Conservation (phyloP, 37 sponge, comb jelly and placozoan species). For the Haliclona indistincta region DNA sequence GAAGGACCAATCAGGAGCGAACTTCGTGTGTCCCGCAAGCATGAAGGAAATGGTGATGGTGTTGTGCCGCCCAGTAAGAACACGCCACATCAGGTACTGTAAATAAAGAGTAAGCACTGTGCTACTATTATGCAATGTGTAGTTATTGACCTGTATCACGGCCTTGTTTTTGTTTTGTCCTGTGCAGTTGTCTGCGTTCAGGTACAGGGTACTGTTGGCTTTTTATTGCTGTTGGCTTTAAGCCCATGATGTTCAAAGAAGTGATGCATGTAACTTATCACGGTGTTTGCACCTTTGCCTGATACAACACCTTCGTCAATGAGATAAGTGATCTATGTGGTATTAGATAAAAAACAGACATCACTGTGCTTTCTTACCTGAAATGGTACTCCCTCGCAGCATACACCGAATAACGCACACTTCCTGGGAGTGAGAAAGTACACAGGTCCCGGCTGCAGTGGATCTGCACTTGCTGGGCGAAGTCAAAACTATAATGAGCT, state of each 20-base stretch:
- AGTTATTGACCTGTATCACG: background rate
- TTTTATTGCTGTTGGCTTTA: background rate
- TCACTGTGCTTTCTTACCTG: constrained; percentile 19
- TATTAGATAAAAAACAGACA: background rate
- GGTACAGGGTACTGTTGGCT: background rate
- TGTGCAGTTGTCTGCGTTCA: constrained; percentile 4
- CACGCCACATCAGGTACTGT: background rate
- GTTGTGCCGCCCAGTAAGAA: background rate
- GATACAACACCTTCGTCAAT: constrained; percentile 16
- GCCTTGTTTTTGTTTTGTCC: constrained; percentile 5
- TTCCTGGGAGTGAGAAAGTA: constrained; percentile 62
- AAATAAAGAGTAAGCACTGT: background rate
- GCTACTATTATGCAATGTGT: background rate
- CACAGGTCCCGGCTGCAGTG: constrained; percentile 66
- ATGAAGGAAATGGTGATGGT: background rate
- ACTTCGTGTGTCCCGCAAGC: background rate
- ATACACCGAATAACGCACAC: constrained; percentile 60
- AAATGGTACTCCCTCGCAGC: constrained; percentile 56
- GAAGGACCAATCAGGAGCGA: background rate
- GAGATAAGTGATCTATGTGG: background rate
- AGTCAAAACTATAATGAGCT: constrained; percentile 54
- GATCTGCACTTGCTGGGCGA: constrained; percentile 51
- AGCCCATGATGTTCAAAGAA: background rate
- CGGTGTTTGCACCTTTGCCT: constrained; percentile 14
- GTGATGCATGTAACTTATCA: background rate